Evolutionary conservation across 2,888 invertebrate genomes (phyloP).

Genomic region (Drosophila fulvimacula): DNA sequence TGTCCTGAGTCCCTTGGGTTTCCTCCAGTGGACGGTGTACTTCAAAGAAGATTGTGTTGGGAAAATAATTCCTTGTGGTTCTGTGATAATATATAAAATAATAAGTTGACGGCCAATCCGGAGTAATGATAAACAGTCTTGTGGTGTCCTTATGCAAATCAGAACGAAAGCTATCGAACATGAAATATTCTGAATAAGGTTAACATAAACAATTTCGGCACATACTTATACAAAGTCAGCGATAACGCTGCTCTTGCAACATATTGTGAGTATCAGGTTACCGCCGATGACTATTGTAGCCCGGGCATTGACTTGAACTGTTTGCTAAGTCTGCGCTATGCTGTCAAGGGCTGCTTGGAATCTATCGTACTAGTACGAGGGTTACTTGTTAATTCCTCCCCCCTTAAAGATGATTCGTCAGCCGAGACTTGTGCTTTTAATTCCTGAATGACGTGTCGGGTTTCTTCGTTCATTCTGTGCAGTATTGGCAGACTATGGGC

Average conservation of each 20-base stretch:
- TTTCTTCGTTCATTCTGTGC: too few species aligned
- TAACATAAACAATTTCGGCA: neutral
- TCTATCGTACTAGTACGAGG: neutral
- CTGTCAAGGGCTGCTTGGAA: neutral
- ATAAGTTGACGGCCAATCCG: neutral
- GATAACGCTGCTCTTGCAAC: neutral
- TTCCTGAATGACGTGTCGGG: too few species aligned
- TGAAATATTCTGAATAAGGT: neutral
- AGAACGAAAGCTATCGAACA: neutral
- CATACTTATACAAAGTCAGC: neutral
- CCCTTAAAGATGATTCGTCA: too few species aligned
- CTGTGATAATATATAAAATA: neutral
- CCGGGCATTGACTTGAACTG: neutral
- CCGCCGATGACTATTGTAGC: neutral
- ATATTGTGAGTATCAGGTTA: neutral
- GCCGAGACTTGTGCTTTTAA: too few species aligned
- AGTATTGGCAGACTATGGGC: too few species aligned
- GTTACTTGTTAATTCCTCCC: neutral
- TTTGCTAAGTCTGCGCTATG: neutral
- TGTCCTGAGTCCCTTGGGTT: too few species aligned
- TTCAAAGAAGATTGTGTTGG: too few species aligned
- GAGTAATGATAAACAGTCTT: neutral
- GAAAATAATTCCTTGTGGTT: too few species aligned
- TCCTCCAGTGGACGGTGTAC: too few species aligned
- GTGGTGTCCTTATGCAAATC: neutral